Evolutionary conservation across 2,113 vertebrate genomes (phyloP), one percentile per base, ranked within the genome.

Genomic region (Ptilorrhoa leucosticta): DNA sequence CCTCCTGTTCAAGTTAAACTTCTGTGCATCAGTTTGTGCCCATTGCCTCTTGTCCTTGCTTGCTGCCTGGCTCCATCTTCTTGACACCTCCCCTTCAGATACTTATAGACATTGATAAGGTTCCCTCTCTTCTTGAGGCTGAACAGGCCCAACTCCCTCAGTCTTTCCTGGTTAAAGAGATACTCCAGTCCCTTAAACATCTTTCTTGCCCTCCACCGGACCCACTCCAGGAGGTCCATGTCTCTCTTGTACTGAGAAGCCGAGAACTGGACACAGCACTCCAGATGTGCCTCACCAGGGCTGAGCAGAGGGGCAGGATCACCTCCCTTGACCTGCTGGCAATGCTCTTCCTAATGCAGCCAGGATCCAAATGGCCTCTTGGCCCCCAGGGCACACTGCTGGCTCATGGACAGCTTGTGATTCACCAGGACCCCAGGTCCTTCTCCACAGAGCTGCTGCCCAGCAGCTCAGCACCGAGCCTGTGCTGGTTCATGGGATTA

Each of bases 311-410:
- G 13, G 15, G 1, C 9, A 45, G 28, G 24, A 31, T 53, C 45
- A 35, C 16, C 7, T n/a, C 33, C 7, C 30, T 51, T 0, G 0
- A 24, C 27, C 23, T 60, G 33, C 39, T 14, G 24, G 15, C 7
- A 6, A 15, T 33, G 28, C 8, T 42, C 3, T 60, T 66, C 39
- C 33, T 45, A 47, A 39, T 18, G 23, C 13, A 39, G 5, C 20
- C 70, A 75, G n/a, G 24, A n/a, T 68, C 17, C 53, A 1, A 0
- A 3, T n/a, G 9, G 33, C 20, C 33, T 75, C 23, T 53, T 82
- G n/a, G 33, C 3, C 20, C 40, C 20, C 13, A 68, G 45, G 23
- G 3, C 53, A n/a, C 15, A 17, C 37, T 60, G 53, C 27, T 68
- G 63, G 37, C 21, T 64, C 20, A 10, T 21, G 30, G 22, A 37